A percentile compares a stretch with the other conserved stretches of the same genome.
phyloP scores from a whole-genome alignment of 64 coral and sea anemone genomes.

The Montipora cactus region DNA sequence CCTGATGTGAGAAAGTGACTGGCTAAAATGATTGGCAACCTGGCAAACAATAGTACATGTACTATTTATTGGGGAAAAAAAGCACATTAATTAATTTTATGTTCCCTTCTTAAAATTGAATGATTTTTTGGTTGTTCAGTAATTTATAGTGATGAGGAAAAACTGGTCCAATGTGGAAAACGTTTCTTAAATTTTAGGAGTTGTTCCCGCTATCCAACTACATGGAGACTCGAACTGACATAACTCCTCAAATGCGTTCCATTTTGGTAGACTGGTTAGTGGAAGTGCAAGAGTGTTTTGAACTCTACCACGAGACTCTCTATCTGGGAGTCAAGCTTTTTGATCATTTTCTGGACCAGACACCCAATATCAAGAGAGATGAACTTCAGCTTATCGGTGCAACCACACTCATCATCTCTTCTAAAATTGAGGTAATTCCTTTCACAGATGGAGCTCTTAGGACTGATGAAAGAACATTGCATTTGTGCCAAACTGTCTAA shows the following conservation, averaged over 20 bases:
- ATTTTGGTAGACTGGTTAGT: conserved; percentile 98
- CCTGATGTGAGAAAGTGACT: too few species aligned
- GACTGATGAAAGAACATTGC: too few species aligned
- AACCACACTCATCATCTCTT: conserved; percentile 84
- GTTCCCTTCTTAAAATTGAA: too few species aligned
- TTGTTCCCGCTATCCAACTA: conserved; percentile 83
- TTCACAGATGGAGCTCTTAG: too few species aligned
- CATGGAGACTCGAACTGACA: conserved; percentile 76
- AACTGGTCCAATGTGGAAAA: too few species aligned
- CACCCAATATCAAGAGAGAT: conserved; percentile 64
- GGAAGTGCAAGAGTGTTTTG: conserved; percentile 97
- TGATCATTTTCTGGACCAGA: conserved; percentile 86
- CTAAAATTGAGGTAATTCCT: conserved; percentile 88
- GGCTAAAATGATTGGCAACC: too few species aligned
- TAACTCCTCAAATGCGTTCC: conserved; percentile 85
- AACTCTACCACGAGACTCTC: conserved; percentile 93
- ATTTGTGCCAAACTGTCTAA: too few species aligned
- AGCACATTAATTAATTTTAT: too few species aligned
- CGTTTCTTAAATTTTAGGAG: conserved; percentile 14
- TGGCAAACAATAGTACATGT: too few species aligned
- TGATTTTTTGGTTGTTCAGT: too few species aligned
- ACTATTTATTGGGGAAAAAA: too few species aligned
- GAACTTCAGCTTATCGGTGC: conserved; percentile 93
- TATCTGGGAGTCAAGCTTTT: conserved; percentile 90
- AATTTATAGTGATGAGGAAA: too few species aligned